A percentile compares a stretch with the other conserved stretches of the same genome.
Conservation (phyloP, 2,888 invertebrate species). For the Abrostola tripartita region DNA sequence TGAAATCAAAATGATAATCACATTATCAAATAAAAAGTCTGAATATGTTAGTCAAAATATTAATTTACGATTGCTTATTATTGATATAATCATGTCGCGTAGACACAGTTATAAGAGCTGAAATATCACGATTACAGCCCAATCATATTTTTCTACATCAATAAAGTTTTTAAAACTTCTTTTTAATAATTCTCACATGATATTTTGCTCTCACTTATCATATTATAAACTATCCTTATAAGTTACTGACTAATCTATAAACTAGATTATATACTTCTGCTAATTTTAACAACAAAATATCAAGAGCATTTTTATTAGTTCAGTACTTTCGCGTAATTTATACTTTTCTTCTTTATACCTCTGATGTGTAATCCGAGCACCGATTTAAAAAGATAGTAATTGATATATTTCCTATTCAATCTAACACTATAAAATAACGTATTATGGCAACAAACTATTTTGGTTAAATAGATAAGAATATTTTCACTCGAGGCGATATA, state of each 20-base stretch:
- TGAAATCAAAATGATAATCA: constrained; percentile 53
- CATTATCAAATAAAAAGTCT: constrained; percentile 45
- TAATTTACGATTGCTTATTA: constrained; percentile 44
- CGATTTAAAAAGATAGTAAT: constrained; percentile 72
- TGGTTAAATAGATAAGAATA: constrained; percentile 72
- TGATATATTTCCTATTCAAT: constrained; percentile 64
- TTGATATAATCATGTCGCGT: constrained; percentile 36
- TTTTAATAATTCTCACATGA: constrained; percentile 50
- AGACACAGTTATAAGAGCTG: constrained; percentile 56
- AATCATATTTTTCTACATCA: constrained; percentile 52
- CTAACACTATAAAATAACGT: constrained; percentile 70
- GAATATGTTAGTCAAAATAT: constrained; percentile 30
- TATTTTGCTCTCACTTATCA: constrained; percentile 50
- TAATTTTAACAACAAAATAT: constrained; percentile 78
- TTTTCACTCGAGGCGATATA: constrained; percentile 40
- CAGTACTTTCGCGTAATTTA: constrained; percentile 68
- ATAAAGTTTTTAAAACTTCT: constrained; percentile 63
- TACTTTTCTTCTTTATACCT: constrained; percentile 67
- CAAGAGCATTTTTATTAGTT: constrained; percentile 64
- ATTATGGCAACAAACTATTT: constrained; percentile 83
- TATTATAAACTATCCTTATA: constrained; percentile 55
- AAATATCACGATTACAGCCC: constrained; percentile 76
- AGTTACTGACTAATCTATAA: constrained; percentile 66
- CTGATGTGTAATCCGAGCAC: constrained; percentile 83
- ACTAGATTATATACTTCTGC: constrained; percentile 73